Conservation (phyloP, 2,888 invertebrate species). For the Minunthozetes semirufus region DNA sequence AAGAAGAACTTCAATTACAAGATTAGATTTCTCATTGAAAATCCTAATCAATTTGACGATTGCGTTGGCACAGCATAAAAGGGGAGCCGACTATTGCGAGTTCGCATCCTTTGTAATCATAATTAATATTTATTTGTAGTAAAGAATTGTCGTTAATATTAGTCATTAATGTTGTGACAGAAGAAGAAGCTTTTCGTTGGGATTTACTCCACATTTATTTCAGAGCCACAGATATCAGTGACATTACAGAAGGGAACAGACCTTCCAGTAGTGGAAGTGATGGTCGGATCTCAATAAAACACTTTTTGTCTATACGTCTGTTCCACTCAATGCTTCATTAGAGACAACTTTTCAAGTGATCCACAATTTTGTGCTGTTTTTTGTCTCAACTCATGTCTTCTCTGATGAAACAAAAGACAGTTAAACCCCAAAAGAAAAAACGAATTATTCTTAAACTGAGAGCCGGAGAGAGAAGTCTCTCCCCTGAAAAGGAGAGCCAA, state of each 20-base stretch:
- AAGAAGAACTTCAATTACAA: too few species aligned
- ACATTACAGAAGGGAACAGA: background rate
- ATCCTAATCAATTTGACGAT: too few species aligned
- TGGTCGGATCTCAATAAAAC: constrained; percentile 6
- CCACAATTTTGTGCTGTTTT: background rate
- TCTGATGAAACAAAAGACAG: too few species aligned
- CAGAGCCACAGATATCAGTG: background rate
- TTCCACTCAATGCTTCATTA: constrained; percentile 7
- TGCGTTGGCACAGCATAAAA: too few species aligned
- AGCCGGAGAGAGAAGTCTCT: background rate
- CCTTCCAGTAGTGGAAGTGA: background rate
- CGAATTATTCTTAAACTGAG: background rate
- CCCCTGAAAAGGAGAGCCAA: background rate
- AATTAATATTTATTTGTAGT: background rate
- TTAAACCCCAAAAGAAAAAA: background rate
- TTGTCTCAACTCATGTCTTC: too few species aligned
- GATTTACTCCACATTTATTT: background rate
- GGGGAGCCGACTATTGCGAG: too few species aligned
- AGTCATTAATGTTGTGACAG: background rate
- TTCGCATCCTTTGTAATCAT: background rate
- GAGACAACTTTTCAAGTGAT: constrained; percentile 2
- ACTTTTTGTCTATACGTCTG: constrained; percentile 5
- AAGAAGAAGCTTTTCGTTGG: too few species aligned
- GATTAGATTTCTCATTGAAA: too few species aligned
- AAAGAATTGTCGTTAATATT: background rate